phyloP scores from a whole-genome alignment of 2,888 invertebrate species.

The Chesias legatella region DNA sequence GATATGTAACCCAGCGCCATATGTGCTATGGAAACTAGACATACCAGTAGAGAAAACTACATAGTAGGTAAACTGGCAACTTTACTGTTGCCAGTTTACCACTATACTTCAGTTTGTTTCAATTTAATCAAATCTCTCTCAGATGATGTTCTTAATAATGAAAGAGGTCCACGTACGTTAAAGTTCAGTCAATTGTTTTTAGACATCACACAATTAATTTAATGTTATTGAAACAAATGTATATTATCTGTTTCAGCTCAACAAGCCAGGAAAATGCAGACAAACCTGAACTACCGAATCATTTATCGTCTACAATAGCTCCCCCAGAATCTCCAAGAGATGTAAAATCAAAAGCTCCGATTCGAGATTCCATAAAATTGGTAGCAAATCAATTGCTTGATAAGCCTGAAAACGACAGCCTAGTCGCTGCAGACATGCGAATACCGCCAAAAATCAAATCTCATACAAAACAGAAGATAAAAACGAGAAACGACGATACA shows the following conservation, averaged over 20 bases:
- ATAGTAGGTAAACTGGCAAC: no score
- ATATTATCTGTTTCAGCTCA: conserved; percentile 34
- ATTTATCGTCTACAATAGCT: conserved; percentile 22
- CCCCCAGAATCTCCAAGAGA: conserved; percentile 51
- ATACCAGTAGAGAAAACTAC: no score
- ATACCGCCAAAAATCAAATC: conserved; percentile 83
- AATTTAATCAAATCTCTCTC: no score
- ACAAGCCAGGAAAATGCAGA: conserved; percentile 21
- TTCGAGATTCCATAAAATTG: conserved; percentile 80
- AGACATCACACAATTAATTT: no score
- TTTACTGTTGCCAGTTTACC: no score
- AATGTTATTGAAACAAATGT: no score
- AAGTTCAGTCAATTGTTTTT: no score
- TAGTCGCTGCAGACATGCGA: conserved; percentile 79
- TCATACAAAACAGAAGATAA: conserved; percentile 69
- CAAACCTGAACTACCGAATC: conserved; percentile 18
- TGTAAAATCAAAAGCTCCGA: conserved; percentile 63
- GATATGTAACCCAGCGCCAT: no score
- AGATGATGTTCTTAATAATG: no score
- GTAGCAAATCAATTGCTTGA: conserved; percentile 80
- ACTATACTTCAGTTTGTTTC: no score
- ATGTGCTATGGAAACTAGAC: no score
- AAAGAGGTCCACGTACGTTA: no score
- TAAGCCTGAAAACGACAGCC: conserved; percentile 52
- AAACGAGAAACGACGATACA: conserved; percentile 61